A percentile compares a stretch with the other conserved stretches of the same genome.
These are phyloP conservation scores for Catocala nupta DNA, from an alignment of 2,888 invertebrate species.

Conservation along the genomic window DNA sequence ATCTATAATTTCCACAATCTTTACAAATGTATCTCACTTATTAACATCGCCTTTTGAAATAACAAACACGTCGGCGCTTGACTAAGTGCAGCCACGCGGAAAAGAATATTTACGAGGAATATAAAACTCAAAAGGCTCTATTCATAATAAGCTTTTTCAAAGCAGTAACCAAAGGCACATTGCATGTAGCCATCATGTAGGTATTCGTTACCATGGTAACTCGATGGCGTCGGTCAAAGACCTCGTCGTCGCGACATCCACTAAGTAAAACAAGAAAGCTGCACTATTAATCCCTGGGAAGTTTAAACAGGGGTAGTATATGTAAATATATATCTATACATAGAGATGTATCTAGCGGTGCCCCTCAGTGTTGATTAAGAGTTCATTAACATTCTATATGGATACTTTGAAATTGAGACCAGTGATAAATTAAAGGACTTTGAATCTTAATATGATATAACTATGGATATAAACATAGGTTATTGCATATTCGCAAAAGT, in stretches of 20 bases:
- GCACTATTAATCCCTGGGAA: slow-evolving; percentile 71
- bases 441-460: background rate
- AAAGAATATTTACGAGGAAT: slow-evolving; percentile 59
- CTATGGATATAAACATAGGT: too few species aligned
- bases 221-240: slow-evolving; percentile 80
- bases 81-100: slow-evolving; percentile 26
- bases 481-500: too few species aligned
- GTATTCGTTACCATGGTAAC: slow-evolving; percentile 77
- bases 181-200: slow-evolving; percentile 65
- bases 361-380: slow-evolving; percentile 7
- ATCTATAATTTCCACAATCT: too few species aligned
- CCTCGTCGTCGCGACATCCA: slow-evolving; percentile 77
- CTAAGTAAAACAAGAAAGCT: slow-evolving; percentile 75
- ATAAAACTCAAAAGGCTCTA: slow-evolving; percentile 61
- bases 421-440: background rate
- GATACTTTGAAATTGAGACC: background rate
- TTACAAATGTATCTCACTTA: background rate
- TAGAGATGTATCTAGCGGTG: slow-evolving; percentile 17
- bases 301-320: slow-evolving; percentile 65
- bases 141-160: slow-evolving; percentile 71
- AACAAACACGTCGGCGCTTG: slow-evolving; percentile 16
- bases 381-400: slow-evolving; percentile 9
- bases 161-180: slow-evolving; percentile 60
- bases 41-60: background rate
- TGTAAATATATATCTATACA: slow-evolving; percentile 1